phyloP scores from a whole-genome alignment of 2,888 invertebrate species.

The Oscheius sp. region DNA sequence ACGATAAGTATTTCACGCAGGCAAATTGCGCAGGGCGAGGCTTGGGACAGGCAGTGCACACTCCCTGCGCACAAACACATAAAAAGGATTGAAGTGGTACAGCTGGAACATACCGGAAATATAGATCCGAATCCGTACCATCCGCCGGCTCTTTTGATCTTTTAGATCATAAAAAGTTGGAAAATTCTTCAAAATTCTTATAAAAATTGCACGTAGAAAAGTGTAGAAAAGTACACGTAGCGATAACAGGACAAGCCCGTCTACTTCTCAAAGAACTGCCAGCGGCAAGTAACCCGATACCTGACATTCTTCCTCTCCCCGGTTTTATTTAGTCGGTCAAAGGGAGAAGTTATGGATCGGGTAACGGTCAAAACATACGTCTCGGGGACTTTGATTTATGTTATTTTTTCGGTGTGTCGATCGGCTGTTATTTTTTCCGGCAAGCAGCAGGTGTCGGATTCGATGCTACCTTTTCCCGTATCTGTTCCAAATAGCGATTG shows the following conservation, averaged over 20 bases:
- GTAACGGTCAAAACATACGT: neutral
- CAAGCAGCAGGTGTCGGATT: constrained; percentile 6
- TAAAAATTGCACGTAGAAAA: constrained; percentile 7
- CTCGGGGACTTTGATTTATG: neutral
- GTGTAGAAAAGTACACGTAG: constrained; percentile 10
- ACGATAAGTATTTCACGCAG: constrained; percentile 22
- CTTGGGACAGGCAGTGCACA: constrained; percentile 16
- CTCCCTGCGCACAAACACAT: constrained; percentile 14
- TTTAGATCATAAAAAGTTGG: neutral
- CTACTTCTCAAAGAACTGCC: constrained; percentile 24
- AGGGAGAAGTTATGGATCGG: neutral
- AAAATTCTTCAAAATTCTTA: neutral
- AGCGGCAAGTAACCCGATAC: constrained; percentile 1
- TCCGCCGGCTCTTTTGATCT: neutral
- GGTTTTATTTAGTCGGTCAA: constrained; percentile 18
- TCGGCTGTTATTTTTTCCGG: constrained; percentile 13
- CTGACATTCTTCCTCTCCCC: constrained; percentile 1
- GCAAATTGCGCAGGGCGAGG: constrained; percentile 9
- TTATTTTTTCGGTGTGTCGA: neutral
- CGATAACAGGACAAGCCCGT: constrained; percentile 13
- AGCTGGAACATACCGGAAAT: constrained; percentile 13
- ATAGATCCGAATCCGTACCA: constrained; percentile 23
- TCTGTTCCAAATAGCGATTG: neutral
- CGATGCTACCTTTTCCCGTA: neutral
- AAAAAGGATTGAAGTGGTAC: constrained; percentile 10